A percentile compares a stretch with the other conserved stretches of the same genome.
Conservation (phyloP, 2,113 vertebrate genomes). For the Eublepharis macularius region DNA sequence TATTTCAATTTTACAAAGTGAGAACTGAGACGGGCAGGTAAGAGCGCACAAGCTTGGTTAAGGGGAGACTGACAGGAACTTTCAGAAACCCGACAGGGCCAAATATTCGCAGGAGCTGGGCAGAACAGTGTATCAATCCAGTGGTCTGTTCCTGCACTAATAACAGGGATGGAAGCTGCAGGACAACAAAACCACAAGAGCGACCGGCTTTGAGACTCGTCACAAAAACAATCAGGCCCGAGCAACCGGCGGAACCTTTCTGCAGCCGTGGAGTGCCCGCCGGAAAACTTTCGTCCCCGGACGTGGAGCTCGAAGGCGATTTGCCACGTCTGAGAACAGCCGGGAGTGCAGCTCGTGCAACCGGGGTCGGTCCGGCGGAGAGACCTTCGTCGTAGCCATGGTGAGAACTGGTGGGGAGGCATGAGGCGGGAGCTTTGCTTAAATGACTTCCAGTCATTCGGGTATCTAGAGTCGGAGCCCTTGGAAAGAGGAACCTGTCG, state of each 20-base stretch:
- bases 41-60: not conserved
- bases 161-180: not conserved
- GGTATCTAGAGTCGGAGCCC: not conserved
- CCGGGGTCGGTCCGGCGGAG: not conserved
- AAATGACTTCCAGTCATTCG: not conserved
- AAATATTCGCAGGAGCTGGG: not conserved
- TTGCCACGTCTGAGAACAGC: slow-evolving; percentile 61
- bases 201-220: too few species aligned
- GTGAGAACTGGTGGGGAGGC: not conserved
- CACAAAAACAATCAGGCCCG: not conserved
- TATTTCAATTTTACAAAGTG: not conserved
- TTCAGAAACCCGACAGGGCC: not conserved
- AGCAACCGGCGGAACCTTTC: not conserved
- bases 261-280: not conserved
- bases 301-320: not conserved
- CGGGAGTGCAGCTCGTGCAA: not conserved
- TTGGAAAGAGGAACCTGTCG: too few species aligned
- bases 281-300: not conserved
- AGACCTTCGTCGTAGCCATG: not conserved
- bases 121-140: too few species aligned
- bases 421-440: too few species aligned
- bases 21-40: not conserved
- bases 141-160: too few species aligned
- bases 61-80: too few species aligned
- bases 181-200: too few species aligned